Conservation (phyloP, 2,888 invertebrate species). For the Halocaridina rubra region DNA sequence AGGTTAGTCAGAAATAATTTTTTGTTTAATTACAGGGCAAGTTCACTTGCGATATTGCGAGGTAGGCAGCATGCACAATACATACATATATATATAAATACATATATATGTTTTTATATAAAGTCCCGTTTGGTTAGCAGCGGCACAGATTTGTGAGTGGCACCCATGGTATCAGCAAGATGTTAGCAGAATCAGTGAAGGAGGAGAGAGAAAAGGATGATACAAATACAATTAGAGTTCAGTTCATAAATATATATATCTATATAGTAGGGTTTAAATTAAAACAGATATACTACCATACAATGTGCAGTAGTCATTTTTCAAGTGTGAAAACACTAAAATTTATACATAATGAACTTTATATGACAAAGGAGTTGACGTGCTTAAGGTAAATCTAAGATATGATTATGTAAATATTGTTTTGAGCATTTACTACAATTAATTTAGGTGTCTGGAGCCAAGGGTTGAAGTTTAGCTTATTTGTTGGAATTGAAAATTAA, state of each 20-base stretch:
- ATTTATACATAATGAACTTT: neutral
- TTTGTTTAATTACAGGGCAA: constrained; percentile 18
- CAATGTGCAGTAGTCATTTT: neutral
- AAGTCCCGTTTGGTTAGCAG: constrained; percentile 49
- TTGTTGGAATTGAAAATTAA: too few relatives aligned
- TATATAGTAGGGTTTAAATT: neutral
- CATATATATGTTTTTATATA: neutral
- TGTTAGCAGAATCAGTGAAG: constrained; percentile 51
- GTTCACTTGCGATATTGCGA: constrained; percentile 44
- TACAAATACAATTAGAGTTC: constrained; percentile 32
- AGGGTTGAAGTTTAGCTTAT: too few relatives aligned
- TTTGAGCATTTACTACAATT: too few relatives aligned
- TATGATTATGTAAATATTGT: too few relatives aligned
- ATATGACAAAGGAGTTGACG: neutral
- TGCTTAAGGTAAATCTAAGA: too few relatives aligned
- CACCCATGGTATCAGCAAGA: constrained; percentile 34
- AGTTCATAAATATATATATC: neutral
- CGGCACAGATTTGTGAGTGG: constrained; percentile 45
- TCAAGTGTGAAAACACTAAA: neutral
- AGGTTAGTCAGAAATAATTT: constrained; percentile 40
- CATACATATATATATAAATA: too few relatives aligned
- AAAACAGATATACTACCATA: neutral
- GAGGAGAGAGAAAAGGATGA: constrained; percentile 28
- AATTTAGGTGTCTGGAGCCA: too few relatives aligned
- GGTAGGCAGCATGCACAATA: constrained; percentile 50